Evolutionary conservation across 2,888 invertebrate species (phyloP).

Genomic region (Iphiclides podalirius): DNA sequence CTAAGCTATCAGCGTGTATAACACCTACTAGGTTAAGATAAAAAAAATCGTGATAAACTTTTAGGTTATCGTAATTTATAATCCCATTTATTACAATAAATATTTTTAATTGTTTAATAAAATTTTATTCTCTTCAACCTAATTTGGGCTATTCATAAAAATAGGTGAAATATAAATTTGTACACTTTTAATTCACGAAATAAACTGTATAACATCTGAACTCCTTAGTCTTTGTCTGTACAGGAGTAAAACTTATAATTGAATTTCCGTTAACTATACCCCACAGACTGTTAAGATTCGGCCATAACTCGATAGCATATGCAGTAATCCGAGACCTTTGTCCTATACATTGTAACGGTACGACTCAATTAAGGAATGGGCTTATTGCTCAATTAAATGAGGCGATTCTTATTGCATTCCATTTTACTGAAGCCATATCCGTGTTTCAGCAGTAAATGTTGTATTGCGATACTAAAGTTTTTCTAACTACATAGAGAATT

Average conservation of each 20-base stretch:
- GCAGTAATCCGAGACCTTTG: constrained; percentile 49
- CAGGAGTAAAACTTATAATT: constrained; percentile 75
- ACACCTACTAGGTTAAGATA: too few relatives aligned
- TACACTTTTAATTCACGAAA: too few relatives aligned
- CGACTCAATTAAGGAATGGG: constrained; percentile 26
- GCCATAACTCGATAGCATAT: constrained; percentile 62
- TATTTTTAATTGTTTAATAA: too few relatives aligned
- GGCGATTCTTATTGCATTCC: neutral
- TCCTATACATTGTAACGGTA: constrained; percentile 57
- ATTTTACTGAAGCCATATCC: neutral
- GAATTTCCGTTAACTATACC: constrained; percentile 75
- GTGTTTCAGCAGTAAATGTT: neutral
- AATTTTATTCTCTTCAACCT: too few relatives aligned
- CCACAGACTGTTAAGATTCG: constrained; percentile 62
- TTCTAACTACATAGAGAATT: neutral
- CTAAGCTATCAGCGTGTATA: too few relatives aligned
- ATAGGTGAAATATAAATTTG: too few relatives aligned
- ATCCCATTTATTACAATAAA: too few relatives aligned
- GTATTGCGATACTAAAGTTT: neutral
- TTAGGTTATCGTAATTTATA: too few relatives aligned
- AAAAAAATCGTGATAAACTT: too few relatives aligned
- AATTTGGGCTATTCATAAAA: too few relatives aligned
- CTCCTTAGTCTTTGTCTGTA: constrained; percentile 44
- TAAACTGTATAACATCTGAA: neutral
- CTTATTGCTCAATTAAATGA: constrained; percentile 12